Evolutionary conservation across 2,113 vertebrate species (phyloP).

Genomic region (Pica pica): DNA sequence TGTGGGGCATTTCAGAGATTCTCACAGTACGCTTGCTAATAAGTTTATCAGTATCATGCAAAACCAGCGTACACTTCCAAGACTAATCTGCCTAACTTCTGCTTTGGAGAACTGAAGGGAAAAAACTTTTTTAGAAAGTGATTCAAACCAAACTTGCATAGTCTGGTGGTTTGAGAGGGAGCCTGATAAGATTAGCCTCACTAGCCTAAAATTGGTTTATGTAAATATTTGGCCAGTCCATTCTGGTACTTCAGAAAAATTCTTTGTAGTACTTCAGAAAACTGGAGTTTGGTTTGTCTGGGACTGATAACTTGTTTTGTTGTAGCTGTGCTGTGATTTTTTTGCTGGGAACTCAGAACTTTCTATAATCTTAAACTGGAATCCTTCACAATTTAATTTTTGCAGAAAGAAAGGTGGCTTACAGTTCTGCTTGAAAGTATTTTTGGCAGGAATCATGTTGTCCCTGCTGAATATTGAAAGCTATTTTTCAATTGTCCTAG

Average conservation of each 20-base stretch:
- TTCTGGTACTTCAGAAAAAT: neutral
- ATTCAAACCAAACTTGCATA: neutral
- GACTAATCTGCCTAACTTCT: neutral
- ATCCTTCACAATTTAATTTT: neutral
- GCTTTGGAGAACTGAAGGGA: neutral
- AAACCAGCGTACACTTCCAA: neutral
- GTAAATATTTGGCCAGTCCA: neutral
- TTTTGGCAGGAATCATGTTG: neutral
- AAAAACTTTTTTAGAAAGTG: neutral
- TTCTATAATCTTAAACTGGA: neutral
- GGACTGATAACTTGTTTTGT: neutral
- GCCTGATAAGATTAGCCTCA: neutral
- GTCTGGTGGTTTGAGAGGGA: neutral
- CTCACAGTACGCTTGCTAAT: neutral
- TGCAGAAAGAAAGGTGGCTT: neutral
- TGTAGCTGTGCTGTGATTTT: neutral
- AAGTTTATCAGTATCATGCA: neutral
- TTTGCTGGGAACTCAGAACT: neutral
- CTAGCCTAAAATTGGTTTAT: slow-evolving; percentile 7
- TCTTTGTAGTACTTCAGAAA: neutral
- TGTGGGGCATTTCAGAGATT: neutral
- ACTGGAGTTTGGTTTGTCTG: neutral
- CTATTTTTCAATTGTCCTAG: neutral
- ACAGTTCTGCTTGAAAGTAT: neutral
- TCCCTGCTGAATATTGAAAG: neutral